Base-by-base conservation (phyloP, 2,888 invertebrate species). In the Lottia scabra region DNA sequence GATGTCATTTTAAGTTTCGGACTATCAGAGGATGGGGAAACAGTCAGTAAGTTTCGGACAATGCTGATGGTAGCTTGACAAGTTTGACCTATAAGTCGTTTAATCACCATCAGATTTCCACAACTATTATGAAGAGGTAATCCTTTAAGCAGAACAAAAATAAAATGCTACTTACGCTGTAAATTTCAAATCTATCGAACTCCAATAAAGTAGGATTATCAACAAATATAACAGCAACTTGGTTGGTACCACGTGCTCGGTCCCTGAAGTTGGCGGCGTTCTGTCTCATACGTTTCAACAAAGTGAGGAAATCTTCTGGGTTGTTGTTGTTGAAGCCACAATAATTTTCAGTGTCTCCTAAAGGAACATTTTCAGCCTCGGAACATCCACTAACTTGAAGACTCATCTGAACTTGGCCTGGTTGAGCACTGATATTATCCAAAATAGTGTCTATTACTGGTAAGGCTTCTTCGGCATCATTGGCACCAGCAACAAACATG, bases 211-310 rank as follows among this genome's bases (percentile, higher is more conserved):
- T 70, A 62, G 73, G 75, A 23, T 84, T 80, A 65, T 84, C 85
- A 12, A 85, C 63, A 72, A 85, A 82, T 3, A 84, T 64, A 2
- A 85, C 79, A 3, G 83, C 84, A 6, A 84, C 73, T 71, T 82
- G 81, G 63, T 81, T 80, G 13, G 80, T 77, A 8, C 67, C 63
- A 15, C 68, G 63, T 64, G 81, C 69, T 2, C 70, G 76, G n/a
- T 78, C 79, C 13, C 74, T 19, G 30, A 73, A 38, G 16, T 44
- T 65, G 5, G 66, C 43, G 1, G 75, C 74, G 13, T 67, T 30
- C 6, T 16, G 27, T 19, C 73, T 26, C 70, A 78, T 63, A 13
- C 70, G 68, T 12, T 64, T 63, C 68, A 78, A 65, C 26, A 76
- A 70, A 64, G 64, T 65, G n/a, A 65, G 26, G 71, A 68, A 76